Conservation (phyloP, 2,888 invertebrate species). For the Brachyptera putata region DNA sequence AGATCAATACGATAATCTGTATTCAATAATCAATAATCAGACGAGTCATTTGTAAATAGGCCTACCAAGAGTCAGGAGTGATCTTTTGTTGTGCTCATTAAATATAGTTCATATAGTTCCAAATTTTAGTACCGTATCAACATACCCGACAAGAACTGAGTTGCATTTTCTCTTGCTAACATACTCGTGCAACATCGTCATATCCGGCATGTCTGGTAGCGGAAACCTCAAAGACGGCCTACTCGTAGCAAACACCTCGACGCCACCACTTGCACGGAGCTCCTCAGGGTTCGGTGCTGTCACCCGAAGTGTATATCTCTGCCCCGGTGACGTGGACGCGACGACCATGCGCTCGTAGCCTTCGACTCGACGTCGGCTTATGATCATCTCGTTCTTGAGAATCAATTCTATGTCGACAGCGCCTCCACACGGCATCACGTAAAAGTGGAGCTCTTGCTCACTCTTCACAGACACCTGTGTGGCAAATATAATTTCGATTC, state of each 20-base stretch:
- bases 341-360: conserved; percentile 48
- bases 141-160: conserved; percentile 50
- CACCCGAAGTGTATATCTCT: conserved; percentile 51
- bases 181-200: conserved; percentile 51
- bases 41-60: too few relatives aligned
- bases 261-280: conserved; percentile 48
- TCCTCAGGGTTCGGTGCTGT: conserved; percentile 51
- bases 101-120: too few relatives aligned
- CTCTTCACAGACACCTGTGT: conserved; percentile 23
- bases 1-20: too few relatives aligned
- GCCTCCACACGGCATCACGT: conserved; percentile 55
- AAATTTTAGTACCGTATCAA: too few relatives aligned
- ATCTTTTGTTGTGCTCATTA: too few relatives aligned
- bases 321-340: conserved; percentile 43
- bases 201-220: conserved; percentile 53
- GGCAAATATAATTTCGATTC: too few relatives aligned
- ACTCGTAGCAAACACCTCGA: conserved; percentile 53
- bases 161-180: conserved; percentile 49
- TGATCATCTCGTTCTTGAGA: conserved; percentile 39
- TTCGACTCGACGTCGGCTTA: conserved; percentile 44
- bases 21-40: too few relatives aligned
- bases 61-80: too few relatives aligned
- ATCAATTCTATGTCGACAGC: conserved; percentile 47
- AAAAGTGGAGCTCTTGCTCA: conserved; percentile 40
- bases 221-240: conserved; percentile 44